Conservation (phyloP, 2,797 vertebrate genomes). For the Enteromius viviparus region DNA sequence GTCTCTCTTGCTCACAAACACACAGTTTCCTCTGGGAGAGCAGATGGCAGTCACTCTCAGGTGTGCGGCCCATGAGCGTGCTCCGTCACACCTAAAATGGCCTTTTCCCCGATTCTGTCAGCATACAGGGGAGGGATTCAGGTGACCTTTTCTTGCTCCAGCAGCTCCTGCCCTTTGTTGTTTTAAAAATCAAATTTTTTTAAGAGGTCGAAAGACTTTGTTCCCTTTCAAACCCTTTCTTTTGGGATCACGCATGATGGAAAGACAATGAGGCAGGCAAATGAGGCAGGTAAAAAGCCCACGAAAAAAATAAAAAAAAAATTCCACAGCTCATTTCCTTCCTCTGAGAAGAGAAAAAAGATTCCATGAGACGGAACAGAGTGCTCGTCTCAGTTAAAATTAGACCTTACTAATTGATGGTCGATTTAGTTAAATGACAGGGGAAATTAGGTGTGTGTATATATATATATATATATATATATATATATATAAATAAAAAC, state of each 20-base stretch:
- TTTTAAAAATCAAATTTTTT: neutral
- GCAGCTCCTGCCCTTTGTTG: constrained; percentile 17
- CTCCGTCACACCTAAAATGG: constrained; percentile 45
- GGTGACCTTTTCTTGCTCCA: constrained; percentile 40
- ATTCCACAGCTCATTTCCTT: constrained; percentile 37
- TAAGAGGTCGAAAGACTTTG: neutral
- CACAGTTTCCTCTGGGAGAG: constrained; percentile 22
- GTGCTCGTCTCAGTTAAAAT: constrained; percentile 37
- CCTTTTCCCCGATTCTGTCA: constrained; percentile 34
- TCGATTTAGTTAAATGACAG: constrained; percentile 41
- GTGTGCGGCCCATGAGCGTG: constrained; percentile 25
- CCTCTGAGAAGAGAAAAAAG: constrained; percentile 29
- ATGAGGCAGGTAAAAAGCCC: constrained; percentile 30
- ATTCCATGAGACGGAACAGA: constrained; percentile 40
- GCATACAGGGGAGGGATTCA: constrained; percentile 22
- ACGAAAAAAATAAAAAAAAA: neutral
- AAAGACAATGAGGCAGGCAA: constrained; percentile 27
- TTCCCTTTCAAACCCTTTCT: constrained; percentile 70
- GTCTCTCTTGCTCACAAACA: constrained; percentile 6
- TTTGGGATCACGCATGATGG: constrained; percentile 66
- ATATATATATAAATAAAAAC: neutral
- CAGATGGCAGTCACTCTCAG: constrained; percentile 46
- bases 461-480: too few species aligned
- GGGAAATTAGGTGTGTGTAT: neutral
- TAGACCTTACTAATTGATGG: constrained; percentile 48